Percentiles rank a stretch among this genome's conserved stretches.
Evolutionary conservation across 2,797 vertebrate species (phyloP).

Genomic region (Lindbergichthys nudifrons): DNA sequence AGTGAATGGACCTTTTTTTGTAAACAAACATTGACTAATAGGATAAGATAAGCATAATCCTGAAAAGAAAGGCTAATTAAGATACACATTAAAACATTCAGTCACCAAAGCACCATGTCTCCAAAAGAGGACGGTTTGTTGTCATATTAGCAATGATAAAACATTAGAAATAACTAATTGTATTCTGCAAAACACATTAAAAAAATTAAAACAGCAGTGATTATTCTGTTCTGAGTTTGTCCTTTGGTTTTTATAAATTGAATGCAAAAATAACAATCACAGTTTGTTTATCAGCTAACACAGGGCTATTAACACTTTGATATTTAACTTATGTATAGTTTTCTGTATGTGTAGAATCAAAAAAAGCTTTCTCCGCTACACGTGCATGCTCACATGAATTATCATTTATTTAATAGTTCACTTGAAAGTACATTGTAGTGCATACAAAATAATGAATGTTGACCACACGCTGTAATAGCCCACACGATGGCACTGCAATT

Average conservation of each 20-base stretch:
- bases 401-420: neutral
- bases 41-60: conserved; percentile 2
- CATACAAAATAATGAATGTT: neutral
- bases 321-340: neutral
- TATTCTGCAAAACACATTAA: neutral
- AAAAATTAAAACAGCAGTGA: neutral
- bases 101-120: neutral
- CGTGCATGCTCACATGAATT: neutral
- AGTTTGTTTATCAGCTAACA: neutral
- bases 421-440: neutral
- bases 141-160: neutral
- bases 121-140: neutral
- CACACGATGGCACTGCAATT: neutral
- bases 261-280: neutral
- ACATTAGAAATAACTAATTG: neutral
- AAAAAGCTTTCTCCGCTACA: neutral
- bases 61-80: conserved; percentile 6
- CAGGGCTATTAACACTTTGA: neutral
- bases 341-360: neutral
- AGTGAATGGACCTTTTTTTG: conserved; percentile 1
- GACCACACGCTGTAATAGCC: neutral
- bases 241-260: neutral
- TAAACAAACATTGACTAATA: neutral
- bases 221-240: neutral
- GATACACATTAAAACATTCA: neutral